Conservation (phyloP, 2,797 vertebrate genomes). For the Lutjanus argentimaculatus region DNA sequence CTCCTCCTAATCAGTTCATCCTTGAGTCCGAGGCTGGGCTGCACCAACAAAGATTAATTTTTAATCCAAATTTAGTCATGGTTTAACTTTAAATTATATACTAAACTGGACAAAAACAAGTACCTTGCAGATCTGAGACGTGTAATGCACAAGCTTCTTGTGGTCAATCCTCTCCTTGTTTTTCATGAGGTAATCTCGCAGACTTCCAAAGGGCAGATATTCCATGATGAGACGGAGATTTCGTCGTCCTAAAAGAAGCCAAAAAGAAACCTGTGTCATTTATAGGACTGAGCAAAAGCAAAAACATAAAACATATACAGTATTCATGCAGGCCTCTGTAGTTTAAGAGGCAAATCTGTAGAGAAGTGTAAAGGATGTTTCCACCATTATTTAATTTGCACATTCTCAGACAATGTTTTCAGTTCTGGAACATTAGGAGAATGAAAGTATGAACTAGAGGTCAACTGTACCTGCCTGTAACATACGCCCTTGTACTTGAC, state of each 20-base stretch:
- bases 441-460: neutral
- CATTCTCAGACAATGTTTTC: no score
- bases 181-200: slow-evolving; percentile 96
- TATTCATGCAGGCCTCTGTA: neutral
- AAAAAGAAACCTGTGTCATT: neutral
- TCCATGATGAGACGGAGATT: slow-evolving; percentile 98
- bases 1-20: no score
- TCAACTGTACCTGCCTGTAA: slow-evolving; percentile 92
- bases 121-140: slow-evolving; percentile 98
- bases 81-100: no score
- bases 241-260: slow-evolving; percentile 85
- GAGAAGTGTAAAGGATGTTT: neutral
- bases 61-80: no score
- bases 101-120: neutral
- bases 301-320: neutral
- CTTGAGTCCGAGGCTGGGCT: no score
- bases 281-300: neutral
- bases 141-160: slow-evolving; percentile 94
- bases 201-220: slow-evolving; percentile 95
- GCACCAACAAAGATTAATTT: no score
- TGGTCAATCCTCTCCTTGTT: slow-evolving; percentile 94
- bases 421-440: neutral
- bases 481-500: slow-evolving; percentile 98
- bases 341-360: neutral
- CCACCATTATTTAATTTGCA: rapidly evolving